Percentiles rank a stretch among this genome's conserved stretches.
phyloP scores from a whole-genome alignment of 2,113 vertebrate genomes.

The Percopsis transmontana region DNA sequence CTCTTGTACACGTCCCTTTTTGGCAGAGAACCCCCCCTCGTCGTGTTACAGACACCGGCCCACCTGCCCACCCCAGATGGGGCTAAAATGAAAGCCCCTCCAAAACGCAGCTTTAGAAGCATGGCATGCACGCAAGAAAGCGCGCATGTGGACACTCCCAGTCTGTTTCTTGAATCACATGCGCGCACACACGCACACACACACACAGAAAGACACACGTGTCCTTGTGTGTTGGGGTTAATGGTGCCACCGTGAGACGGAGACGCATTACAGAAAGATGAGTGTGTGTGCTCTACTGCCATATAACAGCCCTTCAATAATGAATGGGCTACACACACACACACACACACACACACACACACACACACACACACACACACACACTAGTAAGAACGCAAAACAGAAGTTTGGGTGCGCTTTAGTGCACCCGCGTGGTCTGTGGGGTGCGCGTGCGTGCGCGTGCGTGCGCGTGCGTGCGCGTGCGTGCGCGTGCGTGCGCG shows the following conservation, averaged over 20 bases:
- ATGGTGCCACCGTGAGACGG: slow-evolving; percentile 71
- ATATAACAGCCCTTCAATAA: slow-evolving; percentile 71
- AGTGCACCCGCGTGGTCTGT: neutral
- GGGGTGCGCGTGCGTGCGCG: neutral
- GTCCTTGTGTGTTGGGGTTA: slow-evolving; percentile 70
- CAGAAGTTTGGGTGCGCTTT: neutral
- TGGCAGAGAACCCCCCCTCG: slow-evolving; percentile 60
- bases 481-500: neutral
- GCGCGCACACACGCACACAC: slow-evolving; percentile 18
- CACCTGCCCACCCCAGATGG: slow-evolving; percentile 78
- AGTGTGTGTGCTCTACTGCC: slow-evolving; percentile 64
- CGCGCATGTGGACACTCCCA: slow-evolving; percentile 38
- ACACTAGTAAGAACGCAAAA: slow-evolving; percentile 37
- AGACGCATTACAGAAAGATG: slow-evolving; percentile 67
- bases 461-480: neutral
- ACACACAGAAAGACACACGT: slow-evolving; percentile 26
- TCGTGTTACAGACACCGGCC: slow-evolving; percentile 69
- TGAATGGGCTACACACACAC: slow-evolving; percentile 63
- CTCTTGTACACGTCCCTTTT: slow-evolving; percentile 70
- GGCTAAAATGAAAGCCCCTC: slow-evolving; percentile 70
- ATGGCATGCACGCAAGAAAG: slow-evolving; percentile 67
- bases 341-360: slow-evolving; percentile 41
- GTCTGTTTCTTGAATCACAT: slow-evolving; percentile 7
- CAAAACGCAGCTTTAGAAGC: slow-evolving; percentile 67
- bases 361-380: slow-evolving; percentile 42